Conservation (phyloP, 2,797 vertebrate species). For the Heliangelus exortis region DNA sequence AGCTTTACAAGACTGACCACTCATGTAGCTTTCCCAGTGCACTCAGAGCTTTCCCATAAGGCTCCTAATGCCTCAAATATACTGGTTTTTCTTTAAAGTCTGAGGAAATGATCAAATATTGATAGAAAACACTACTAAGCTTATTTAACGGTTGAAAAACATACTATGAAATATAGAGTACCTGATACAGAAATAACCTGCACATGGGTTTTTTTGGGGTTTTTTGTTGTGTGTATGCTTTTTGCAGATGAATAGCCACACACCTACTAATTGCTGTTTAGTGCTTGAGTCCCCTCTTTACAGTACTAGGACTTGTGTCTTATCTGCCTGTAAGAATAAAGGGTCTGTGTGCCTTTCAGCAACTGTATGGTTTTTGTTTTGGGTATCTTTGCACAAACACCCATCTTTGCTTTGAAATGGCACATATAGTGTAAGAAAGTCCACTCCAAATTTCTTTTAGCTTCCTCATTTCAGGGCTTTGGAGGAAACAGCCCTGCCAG, state of each 20-base stretch:
- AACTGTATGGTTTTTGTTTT: accelerated
- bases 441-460: not conserved
- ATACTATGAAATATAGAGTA: not conserved
- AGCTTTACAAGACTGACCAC: not conserved
- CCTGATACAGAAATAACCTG: not conserved
- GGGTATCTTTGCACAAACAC: not conserved
- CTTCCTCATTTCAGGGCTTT: not conserved
- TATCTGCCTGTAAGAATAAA: too few relatives aligned
- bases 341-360: not conserved
- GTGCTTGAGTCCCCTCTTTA: not conserved
- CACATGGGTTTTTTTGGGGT: not conserved
- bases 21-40: accelerated
- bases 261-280: not conserved
- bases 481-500: not conserved
- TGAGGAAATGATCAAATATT: not conserved
- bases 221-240: not conserved
- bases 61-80: not conserved
- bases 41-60: not conserved
- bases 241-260: not conserved
- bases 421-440: not conserved
- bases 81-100: not conserved
- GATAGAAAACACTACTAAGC: not conserved
- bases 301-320: not conserved
- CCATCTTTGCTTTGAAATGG: not conserved
- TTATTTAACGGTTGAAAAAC: not conserved